Evolutionary conservation across 2,113 vertebrate species (phyloP).

Genomic region (Crotalus viridis): DNA sequence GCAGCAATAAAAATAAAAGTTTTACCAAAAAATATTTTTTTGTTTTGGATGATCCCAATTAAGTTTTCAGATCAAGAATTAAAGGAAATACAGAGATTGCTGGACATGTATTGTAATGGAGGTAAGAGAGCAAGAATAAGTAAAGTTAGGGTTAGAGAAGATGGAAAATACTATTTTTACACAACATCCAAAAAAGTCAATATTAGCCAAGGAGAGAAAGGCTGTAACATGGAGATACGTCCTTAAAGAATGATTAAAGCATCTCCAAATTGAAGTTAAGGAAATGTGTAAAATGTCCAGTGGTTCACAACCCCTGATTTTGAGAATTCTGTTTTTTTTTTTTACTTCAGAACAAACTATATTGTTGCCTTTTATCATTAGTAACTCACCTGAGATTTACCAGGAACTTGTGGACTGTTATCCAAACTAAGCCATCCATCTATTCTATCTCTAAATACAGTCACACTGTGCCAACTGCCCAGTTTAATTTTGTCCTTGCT

Average conservation of each 20-base stretch:
- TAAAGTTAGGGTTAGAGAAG: background rate
- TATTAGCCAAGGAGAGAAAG: background rate
- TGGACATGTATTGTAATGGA: too few species aligned
- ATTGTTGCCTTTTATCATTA: fast-evolving
- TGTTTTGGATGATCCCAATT: too few species aligned
- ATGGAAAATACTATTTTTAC: background rate
- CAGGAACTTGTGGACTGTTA: constrained; percentile 77
- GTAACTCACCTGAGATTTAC: constrained; percentile 84
- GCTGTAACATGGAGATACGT: background rate
- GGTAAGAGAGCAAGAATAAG: too few species aligned
- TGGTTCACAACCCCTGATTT: background rate
- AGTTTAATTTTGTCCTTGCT: constrained; percentile 82
- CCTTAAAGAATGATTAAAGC: background rate
- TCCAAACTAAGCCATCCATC: constrained; percentile 87
- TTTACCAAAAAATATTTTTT: too few species aligned
- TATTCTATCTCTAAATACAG: constrained; percentile 81
- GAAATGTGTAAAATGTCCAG: background rate
- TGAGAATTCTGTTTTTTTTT: background rate
- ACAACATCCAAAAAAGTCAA: background rate
- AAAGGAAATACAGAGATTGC: too few species aligned
- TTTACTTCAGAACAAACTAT: background rate
- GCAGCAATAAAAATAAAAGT: too few species aligned
- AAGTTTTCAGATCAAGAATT: too few species aligned
- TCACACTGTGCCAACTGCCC: constrained; percentile 84
- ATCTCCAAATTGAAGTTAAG: background rate